Conservation (phyloP, 1,140 invertebrate species). For the Ephestia elutella region DNA sequence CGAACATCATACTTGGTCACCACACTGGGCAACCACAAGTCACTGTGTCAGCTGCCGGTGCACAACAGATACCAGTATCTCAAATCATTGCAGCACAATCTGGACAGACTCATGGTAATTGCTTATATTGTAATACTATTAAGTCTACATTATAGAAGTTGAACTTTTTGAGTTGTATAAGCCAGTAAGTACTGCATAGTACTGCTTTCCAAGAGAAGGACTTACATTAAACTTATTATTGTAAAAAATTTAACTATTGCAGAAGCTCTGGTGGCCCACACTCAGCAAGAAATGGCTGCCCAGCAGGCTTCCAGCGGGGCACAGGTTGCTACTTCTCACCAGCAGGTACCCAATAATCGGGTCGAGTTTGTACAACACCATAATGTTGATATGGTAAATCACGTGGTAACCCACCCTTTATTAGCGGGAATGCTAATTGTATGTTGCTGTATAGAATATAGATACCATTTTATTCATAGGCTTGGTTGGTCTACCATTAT, state of each 20-base stretch:
- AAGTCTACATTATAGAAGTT: too few relatives aligned
- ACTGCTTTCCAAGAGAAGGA: too few relatives aligned
- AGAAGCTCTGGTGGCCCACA: constrained; percentile 62
- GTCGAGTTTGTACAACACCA: constrained; percentile 71
- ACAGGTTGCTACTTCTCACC: constrained; percentile 43
- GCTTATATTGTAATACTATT: too few relatives aligned
- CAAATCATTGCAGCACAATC: constrained; percentile 65
- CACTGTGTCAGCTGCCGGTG: constrained; percentile 48
- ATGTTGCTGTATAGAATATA: constrained; percentile 43
- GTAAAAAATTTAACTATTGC: constrained; percentile 21
- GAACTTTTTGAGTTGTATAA: too few relatives aligned
- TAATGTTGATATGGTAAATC: constrained; percentile 73
- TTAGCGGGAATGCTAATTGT: constrained; percentile 49
- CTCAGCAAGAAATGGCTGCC: constrained; percentile 46
- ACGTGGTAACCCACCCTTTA: constrained; percentile 50
- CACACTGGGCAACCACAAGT: constrained; percentile 53
- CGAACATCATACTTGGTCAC: constrained; percentile 63
- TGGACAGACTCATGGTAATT: constrained; percentile 62
- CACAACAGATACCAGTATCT: constrained; percentile 63
- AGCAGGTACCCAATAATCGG: constrained; percentile 71
- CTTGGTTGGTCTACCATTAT: not conserved
- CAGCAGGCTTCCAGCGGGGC: constrained; percentile 27
- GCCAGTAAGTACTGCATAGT: too few relatives aligned
- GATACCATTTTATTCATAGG: not conserved
- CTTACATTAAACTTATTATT: constrained; percentile 4